Percentiles rank a stretch among this genome's conserved stretches.
These are phyloP conservation scores for Chrysopilus asiliformis DNA, from an alignment of 2,888 invertebrate genomes.

Conservation along the genomic window DNA sequence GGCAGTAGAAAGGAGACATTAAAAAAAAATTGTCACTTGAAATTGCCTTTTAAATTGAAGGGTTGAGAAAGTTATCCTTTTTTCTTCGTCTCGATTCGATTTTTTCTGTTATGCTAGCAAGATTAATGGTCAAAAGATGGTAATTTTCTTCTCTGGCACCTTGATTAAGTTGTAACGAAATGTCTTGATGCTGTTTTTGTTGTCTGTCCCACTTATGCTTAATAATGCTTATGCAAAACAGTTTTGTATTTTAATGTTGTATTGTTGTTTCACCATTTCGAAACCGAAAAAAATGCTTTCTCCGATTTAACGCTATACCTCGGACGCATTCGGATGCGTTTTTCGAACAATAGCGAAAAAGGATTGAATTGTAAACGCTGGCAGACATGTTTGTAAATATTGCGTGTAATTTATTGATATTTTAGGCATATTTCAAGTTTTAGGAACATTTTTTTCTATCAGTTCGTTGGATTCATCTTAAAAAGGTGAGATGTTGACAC, in stretches of 20 bases:
- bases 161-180: slow-evolving; percentile 13
- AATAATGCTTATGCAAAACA: slow-evolving; percentile 10
- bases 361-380: slow-evolving; percentile 10
- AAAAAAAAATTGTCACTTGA: slow-evolving; percentile 7
- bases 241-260: background rate
- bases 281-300: background rate
- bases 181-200: too few relatives aligned
- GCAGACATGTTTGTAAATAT: slow-evolving; percentile 15
- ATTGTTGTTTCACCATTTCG: too few relatives aligned
- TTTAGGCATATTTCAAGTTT: too few relatives aligned
- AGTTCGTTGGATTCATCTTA: too few relatives aligned
- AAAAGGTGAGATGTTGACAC: background rate
- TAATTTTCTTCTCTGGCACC: slow-evolving; percentile 7
- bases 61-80: slow-evolving; percentile 7
- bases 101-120: slow-evolving; percentile 4
- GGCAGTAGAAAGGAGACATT: too few relatives aligned
- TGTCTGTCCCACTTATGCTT: slow-evolving; percentile 14
- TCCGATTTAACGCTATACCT: background rate
- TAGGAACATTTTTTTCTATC: too few relatives aligned
- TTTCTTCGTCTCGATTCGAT: too few relatives aligned
- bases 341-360: slow-evolving; percentile 2
- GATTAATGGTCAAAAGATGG: slow-evolving; percentile 10
- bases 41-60: slow-evolving; percentile 5
- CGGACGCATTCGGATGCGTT: background rate
- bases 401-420: too few relatives aligned